These are phyloP conservation scores for Augochlora pura DNA, from an alignment of 1,140 invertebrate genomes.

Conservation along the genomic window DNA sequence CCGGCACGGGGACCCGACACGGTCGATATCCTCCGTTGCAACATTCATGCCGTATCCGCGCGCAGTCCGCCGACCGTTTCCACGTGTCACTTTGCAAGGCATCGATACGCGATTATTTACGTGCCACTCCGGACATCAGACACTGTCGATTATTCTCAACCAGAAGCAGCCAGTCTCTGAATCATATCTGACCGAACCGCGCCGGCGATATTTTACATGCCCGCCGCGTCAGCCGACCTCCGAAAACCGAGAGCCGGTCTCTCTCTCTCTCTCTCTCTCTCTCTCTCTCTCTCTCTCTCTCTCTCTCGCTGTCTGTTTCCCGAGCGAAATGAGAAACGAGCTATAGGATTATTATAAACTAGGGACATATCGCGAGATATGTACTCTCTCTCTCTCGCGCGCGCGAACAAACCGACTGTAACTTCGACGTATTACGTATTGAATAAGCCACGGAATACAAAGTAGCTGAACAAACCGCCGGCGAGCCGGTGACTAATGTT, in stretches of 20 bases:
- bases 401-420: not conserved
- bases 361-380: not conserved
- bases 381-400: too few relatives aligned
- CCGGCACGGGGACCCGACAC: not conserved
- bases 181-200: not conserved
- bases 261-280: not conserved
- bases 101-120: constrained; percentile 55
- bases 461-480: not conserved
- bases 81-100: constrained; percentile 32
- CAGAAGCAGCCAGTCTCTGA: not conserved
- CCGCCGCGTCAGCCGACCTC: not conserved
- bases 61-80: constrained; percentile 13
- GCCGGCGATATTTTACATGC: constrained; percentile 1
- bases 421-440: not conserved
- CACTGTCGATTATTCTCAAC: constrained; percentile 32
- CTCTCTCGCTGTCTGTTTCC: too few relatives aligned
- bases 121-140: constrained; percentile 40
- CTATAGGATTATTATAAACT: not conserved
- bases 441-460: constrained; percentile 2
- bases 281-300: not conserved
- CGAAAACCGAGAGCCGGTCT: not conserved
- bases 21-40: constrained; percentile 38
- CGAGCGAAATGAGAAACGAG: not conserved
- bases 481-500: not conserved
- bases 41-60: constrained; percentile 38